Evolutionary conservation across 1,140 invertebrate species (phyloP).

Genomic region (Halictus rubicundus): DNA sequence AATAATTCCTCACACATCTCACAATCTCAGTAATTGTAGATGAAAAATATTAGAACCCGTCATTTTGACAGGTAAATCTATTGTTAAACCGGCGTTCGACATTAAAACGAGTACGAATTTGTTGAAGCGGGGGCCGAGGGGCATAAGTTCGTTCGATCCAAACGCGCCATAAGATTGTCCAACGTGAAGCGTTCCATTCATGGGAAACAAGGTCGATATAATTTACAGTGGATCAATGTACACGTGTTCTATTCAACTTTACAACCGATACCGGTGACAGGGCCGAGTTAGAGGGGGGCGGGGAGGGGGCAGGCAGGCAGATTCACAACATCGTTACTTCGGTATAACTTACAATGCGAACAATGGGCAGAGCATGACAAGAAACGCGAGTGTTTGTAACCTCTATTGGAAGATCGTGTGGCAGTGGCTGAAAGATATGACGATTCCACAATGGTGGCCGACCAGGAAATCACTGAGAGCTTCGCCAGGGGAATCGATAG

Average conservation of each 20-base stretch:
- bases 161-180: too few relatives aligned
- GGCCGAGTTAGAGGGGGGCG: background rate
- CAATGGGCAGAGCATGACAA: conserved; percentile 18
- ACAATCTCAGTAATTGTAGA: too few relatives aligned
- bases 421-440: conserved; percentile 43
- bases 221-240: background rate
- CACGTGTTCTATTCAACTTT: conserved; percentile 24
- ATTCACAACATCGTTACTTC: background rate
- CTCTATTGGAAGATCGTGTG: conserved; percentile 28
- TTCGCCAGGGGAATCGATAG: conserved; percentile 56
- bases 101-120: too few relatives aligned
- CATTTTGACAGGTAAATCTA: too few relatives aligned
- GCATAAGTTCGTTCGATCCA: too few relatives aligned
- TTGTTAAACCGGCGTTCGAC: too few relatives aligned
- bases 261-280: background rate
- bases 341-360: background rate
- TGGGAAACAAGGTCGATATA: too few relatives aligned
- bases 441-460: conserved; percentile 48
- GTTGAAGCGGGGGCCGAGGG: too few relatives aligned
- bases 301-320: background rate
- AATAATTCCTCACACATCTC: too few relatives aligned
- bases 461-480: conserved; percentile 59
- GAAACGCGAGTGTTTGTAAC: conserved; percentile 37
- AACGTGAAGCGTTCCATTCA: too few relatives aligned
- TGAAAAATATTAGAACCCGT: too few relatives aligned